Evolutionary conservation across 1,140 invertebrate species (phyloP), one percentile per base, ranked within the genome.

Genomic region (Drosophila arizonae): DNA sequence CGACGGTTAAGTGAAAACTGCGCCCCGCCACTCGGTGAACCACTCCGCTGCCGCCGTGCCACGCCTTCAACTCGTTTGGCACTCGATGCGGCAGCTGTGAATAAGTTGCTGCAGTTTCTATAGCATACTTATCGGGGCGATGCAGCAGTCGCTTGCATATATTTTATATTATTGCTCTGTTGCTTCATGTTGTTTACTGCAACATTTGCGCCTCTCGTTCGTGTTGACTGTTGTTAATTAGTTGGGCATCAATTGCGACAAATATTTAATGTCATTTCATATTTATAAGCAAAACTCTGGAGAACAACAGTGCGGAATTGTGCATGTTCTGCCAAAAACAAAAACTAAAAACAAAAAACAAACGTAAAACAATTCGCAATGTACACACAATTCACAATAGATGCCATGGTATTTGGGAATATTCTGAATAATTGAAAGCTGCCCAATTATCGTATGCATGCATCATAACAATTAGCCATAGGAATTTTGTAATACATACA

Each of bases 341-440:
- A 8, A 33, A 33, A 33, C 0, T 6, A 17, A 17, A 17, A 17
- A 17, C 17, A 33, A 33, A 1, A 9, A 33, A 5, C 28, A 36
- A 10, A 36, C 9, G 9, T 5, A 64, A 69, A 69, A 63, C 68
- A 71, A 51, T 15, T 33, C 24, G n/a, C 46, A 51, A 33, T 30
- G 45, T 26, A 41, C 36, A 36, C 9, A 36, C 6, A 30, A 30
- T 13, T 11, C 36, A 11, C 36, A 39, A 39, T 39, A 13, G 11
- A 39, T 39, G 36, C 6, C 3, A 39, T 3, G 36, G 9, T 0
- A 10, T 51, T 72, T 62, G 55, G 72, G 67, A 81, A 78, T 81
- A 72, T 78, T 78, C 56, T 86, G 70, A 87, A 86, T 86, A 78
- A 87, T 86, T 86, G 70, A 86, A 57, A 70, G 24, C 64, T 55